These are phyloP conservation scores for Furcula furcula DNA, from an alignment of 2,888 invertebrate genomes.

Conservation along the genomic window DNA sequence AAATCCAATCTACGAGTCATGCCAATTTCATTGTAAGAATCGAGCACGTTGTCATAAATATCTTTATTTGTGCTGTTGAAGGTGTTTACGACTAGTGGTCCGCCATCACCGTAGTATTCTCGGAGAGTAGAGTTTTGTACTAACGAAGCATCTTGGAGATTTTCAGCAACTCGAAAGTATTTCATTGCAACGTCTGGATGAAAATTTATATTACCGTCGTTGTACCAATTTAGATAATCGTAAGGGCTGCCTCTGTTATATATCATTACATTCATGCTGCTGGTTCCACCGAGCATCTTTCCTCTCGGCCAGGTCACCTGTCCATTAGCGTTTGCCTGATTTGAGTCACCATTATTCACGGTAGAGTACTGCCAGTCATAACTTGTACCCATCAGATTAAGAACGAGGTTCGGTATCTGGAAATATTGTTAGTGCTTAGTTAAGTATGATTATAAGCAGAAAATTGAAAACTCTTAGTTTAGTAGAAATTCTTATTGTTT, in stretches of 20 bases:
- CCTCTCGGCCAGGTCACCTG: constrained; percentile 76
- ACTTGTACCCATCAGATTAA: constrained; percentile 38
- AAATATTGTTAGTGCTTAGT: no score
- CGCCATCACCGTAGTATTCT: constrained; percentile 7
- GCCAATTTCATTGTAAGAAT: constrained; percentile 1
- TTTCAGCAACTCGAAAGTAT: constrained; percentile 11
- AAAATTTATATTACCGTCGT: constrained; percentile 54
- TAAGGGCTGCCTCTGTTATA: constrained; percentile 66
- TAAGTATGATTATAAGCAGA: no score
- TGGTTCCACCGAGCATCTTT: constrained; percentile 79
- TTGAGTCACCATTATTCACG: constrained; percentile 86
- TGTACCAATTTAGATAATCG: constrained; percentile 75
- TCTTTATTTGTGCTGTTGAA: constrained; percentile 3
- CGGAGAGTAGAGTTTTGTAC: background rate
- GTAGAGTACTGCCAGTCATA: constrained; percentile 93
- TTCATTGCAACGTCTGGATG: constrained; percentile 2
- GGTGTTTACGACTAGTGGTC: constrained; percentile 9
- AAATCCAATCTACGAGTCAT: background rate
- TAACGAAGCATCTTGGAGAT: constrained; percentile 5
- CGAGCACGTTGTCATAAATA: background rate
- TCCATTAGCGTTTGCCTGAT: constrained; percentile 78
- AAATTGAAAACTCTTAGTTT: no score
- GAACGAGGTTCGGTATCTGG: background rate
- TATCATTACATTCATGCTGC: constrained; percentile 76
- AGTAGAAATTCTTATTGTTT: background rate